Evolutionary conservation across 2,113 vertebrate genomes (phyloP).

Genomic region (Etheostoma spectabile): DNA sequence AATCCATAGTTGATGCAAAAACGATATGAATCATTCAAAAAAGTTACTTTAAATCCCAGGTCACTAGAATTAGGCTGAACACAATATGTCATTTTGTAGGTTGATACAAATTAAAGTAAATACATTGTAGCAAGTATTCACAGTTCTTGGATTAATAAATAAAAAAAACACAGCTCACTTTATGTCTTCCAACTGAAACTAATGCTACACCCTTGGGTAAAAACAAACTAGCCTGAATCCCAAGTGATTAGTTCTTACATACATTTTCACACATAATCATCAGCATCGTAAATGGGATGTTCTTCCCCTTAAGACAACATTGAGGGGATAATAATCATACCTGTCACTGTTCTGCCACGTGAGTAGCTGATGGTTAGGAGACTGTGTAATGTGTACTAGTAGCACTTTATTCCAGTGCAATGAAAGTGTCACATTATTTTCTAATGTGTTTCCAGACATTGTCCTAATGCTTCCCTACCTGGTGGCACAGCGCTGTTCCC

Average conservation of each 20-base stretch:
- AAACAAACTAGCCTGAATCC: background rate
- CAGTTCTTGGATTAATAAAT: background rate
- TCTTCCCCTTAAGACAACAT: slow-evolving; percentile 17
- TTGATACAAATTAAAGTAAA: background rate
- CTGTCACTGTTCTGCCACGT: background rate
- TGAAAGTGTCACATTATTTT: slow-evolving; percentile 32
- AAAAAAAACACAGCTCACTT: background rate
- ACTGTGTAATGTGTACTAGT: slow-evolving; percentile 17
- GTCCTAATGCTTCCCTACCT: slow-evolving; percentile 14
- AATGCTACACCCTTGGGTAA: background rate
- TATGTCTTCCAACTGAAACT: slow-evolving; percentile 2
- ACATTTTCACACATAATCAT: background rate
- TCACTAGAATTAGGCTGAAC: background rate
- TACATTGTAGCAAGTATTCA: background rate
- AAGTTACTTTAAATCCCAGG: background rate
- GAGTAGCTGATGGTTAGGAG: slow-evolving; percentile 21
- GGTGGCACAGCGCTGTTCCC: slow-evolving; percentile 29
- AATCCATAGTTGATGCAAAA: too few relatives aligned
- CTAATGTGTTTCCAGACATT: slow-evolving; percentile 37
- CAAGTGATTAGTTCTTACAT: background rate
- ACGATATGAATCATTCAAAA: too few relatives aligned
- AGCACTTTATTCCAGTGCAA: slow-evolving; percentile 38
- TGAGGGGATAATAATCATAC: background rate
- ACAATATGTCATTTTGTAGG: background rate
- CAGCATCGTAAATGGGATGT: background rate